Evolutionary conservation across 2,113 vertebrate genomes (phyloP).

Genomic region (Setophaga petechia): DNA sequence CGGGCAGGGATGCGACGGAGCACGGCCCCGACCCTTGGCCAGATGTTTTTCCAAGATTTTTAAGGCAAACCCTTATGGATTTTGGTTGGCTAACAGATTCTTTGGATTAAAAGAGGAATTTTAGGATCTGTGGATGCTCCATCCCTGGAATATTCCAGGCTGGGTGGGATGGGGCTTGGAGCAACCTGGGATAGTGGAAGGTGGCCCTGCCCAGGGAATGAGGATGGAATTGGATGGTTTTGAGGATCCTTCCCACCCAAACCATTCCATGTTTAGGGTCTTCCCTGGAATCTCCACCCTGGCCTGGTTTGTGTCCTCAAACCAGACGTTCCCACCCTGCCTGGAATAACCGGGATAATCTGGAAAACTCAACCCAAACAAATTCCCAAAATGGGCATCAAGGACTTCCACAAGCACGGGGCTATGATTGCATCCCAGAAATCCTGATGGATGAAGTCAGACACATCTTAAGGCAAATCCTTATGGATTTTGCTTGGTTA

Average conservation of each 20-base stretch:
- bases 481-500: neutral
- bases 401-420: no score
- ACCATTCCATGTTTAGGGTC: neutral
- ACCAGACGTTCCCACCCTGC: neutral
- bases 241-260: neutral
- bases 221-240: neutral
- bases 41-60: neutral
- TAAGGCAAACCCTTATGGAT: neutral
- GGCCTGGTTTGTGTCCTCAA: neutral
- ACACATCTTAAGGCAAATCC: neutral
- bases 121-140: neutral
- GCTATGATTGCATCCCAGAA: neutral
- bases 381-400: neutral
- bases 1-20: neutral
- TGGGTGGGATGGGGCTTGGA: neutral
- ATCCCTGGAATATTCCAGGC: neutral
- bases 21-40: neutral
- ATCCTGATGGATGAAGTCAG: accelerated
- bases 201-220: neutral
- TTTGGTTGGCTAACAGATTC: neutral
- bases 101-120: neutral
- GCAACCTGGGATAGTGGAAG: neutral
- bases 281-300: neutral
- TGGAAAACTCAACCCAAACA: neutral
- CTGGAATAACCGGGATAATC: neutral